Conservation (phyloP, 35 echinoderm and acorn worm species). For the Ophiothrix spiculata region DNA sequence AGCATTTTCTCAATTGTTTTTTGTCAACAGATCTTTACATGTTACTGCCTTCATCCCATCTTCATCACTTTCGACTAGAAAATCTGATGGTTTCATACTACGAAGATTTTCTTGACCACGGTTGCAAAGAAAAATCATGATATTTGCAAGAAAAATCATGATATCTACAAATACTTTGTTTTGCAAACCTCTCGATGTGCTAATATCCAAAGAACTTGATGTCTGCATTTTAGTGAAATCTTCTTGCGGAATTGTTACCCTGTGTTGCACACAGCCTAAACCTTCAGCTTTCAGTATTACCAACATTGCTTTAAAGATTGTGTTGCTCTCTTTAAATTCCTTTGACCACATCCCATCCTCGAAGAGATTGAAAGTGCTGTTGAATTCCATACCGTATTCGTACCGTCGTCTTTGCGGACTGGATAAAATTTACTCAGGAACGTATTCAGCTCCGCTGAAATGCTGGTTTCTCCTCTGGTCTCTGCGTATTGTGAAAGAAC, state of each 20-base stretch:
- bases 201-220: conserved; percentile 22
- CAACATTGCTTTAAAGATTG: conserved; percentile 27
- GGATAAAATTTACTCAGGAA: conserved; percentile 23
- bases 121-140: conserved; percentile 48
- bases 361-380: conserved; percentile 15
- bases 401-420: conserved; percentile 7
- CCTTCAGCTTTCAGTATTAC: conserved; percentile 22
- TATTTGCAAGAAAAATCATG: conserved; percentile 43
- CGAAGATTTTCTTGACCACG: conserved; percentile 28
- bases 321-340: conserved; percentile 17
- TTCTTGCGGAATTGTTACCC: conserved; percentile 31
- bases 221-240: conserved; percentile 42
- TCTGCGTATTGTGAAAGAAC: conserved; percentile 15
- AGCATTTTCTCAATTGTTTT: conserved; percentile 26
- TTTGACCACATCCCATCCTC: conserved; percentile 17
- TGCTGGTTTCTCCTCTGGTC: neutral
- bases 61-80: conserved; percentile 7
- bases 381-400: conserved; percentile 10
- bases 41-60: neutral
- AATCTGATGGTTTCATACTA: conserved; percentile 23
- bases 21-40: conserved; percentile 5
- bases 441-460: neutral
- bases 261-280: conserved; percentile 5
- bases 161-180: too few relatives aligned
- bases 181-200: conserved; percentile 35